A percentile compares a stretch with the other conserved stretches of the same genome.
Conservation (phyloP, 2,888 invertebrate species). For the Scaptomyza cyrtandrae region DNA sequence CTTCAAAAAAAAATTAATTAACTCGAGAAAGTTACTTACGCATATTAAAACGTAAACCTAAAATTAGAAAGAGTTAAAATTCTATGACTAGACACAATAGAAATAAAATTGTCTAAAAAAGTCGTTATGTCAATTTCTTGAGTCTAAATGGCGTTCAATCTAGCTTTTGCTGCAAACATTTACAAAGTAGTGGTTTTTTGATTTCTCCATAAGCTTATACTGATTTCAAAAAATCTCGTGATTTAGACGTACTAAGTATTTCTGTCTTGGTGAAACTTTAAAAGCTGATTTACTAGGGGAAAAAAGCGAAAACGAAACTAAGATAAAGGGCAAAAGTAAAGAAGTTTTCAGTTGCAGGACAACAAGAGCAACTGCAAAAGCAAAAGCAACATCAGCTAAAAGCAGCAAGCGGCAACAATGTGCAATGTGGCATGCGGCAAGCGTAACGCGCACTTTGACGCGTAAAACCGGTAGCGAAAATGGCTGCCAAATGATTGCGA, state of each 20-base stretch:
- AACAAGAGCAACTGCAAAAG: conserved; percentile 16
- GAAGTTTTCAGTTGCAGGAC: conserved; percentile 27
- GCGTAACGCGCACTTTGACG: conserved; percentile 76
- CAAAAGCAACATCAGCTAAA: conserved; percentile 11
- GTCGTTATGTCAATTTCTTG: not conserved
- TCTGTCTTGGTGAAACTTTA: not conserved
- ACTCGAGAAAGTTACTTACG: too few species aligned
- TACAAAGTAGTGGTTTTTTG: not conserved
- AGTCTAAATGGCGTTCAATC: too few species aligned
- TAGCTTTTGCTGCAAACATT: too few species aligned
- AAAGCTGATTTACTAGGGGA: not conserved
- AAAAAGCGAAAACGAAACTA: conserved; percentile 21
- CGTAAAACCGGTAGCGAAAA: conserved; percentile 78
- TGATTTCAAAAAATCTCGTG: not conserved
- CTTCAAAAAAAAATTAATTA: too few species aligned
- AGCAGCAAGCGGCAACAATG: conserved; percentile 43
- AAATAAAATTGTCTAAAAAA: too few species aligned
- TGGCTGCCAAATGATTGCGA: conserved; percentile 56
- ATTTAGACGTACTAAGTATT: not conserved
- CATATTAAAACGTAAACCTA: too few species aligned
- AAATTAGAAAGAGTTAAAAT: too few species aligned
- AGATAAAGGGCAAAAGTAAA: conserved; percentile 25
- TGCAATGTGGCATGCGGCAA: conserved; percentile 71
- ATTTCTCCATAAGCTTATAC: not conserved
- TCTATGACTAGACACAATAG: too few species aligned